Percentiles rank a stretch among this genome's conserved stretches.
Conservation (phyloP, 2,888 invertebrate species). For the Polia nebulosa region DNA sequence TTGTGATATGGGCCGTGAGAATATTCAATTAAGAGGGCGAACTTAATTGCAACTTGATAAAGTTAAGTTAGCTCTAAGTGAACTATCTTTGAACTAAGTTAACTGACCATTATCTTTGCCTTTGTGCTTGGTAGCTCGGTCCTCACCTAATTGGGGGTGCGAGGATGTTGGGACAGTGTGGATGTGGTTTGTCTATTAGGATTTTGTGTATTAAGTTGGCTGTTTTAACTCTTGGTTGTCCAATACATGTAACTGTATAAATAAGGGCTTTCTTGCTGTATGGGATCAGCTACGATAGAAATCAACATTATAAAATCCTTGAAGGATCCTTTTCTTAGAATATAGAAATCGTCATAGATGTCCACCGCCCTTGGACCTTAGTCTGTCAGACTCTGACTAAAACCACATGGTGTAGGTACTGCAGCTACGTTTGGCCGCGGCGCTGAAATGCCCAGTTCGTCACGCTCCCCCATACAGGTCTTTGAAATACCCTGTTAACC, state of each 20-base stretch:
- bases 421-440: too few relatives aligned
- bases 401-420: too few relatives aligned
- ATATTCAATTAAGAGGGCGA: slow-evolving; percentile 88
- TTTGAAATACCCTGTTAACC: too few relatives aligned
- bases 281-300: too few relatives aligned
- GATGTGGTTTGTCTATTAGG: slow-evolving; percentile 66
- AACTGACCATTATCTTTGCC: slow-evolving; percentile 91
- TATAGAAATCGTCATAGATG: too few relatives aligned
- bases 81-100: slow-evolving; percentile 91
- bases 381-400: too few relatives aligned
- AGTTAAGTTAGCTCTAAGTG: slow-evolving; percentile 89
- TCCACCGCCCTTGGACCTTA: too few relatives aligned
- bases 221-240: not conserved
- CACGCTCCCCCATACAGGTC: too few relatives aligned
- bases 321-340: too few relatives aligned
- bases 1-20: slow-evolving; percentile 88
- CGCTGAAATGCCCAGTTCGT: too few relatives aligned
- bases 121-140: slow-evolving; percentile 86
- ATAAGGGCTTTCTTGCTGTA: too few relatives aligned
- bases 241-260: not conserved
- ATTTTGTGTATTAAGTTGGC: not conserved
- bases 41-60: slow-evolving; percentile 91
- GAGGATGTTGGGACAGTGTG: slow-evolving; percentile 63
- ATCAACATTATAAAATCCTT: too few relatives aligned
- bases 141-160: slow-evolving; percentile 86